Evolutionary conservation across 35 echinoderm and acorn worm species (phyloP), one percentile per base, ranked within the genome.

Genomic region (Strongylocentrotus purpuratus): DNA sequence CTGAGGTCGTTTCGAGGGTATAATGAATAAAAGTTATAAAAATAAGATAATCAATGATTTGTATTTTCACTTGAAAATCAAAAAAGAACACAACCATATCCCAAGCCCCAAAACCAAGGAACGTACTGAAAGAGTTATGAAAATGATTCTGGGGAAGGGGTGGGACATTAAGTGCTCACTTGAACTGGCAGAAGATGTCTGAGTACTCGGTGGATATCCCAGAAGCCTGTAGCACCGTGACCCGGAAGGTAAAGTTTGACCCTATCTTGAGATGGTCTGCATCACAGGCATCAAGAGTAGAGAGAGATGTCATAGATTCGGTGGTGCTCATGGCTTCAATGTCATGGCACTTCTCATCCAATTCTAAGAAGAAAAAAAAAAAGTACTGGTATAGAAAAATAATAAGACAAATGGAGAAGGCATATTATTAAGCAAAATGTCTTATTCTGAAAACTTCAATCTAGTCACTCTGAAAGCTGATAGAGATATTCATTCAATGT

Each of bases 121-220:
- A 28, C 22, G 7, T n/a, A 7, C 7, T 15, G 25, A 70, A 28
- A n/a, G 65, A 78, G 65, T 3, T 7, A 78, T 78, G 50, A 55
- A 55, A 12, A 14, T 41, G 11, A 55, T 14, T 11, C 11, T 13
- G 50, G 50, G 50, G 50, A 15, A 8, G 50, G 10, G 50, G 9
- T 52, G 0, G 0, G 6, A 8, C 10, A 55, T 14, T 15, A 11
- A 15, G 7, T 78, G 65, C 98, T 99, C 85, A 99, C 98, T 99
- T 99, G 94, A 99, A 99, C 90, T 99, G 98, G 45, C 98, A 99
- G 94, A 99, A 99, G 46, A 99, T 99, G 86, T 99, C 98, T 0
- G 98, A 97, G 94, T 99, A 99, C 88, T 99, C 98, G 0, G 98
- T 95, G 22, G 98, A 98, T 48, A 99, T 99, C 7, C 98, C 97